phyloP scores from a whole-genome alignment of 2,888 invertebrate genomes.

The Volucella zonaria region DNA sequence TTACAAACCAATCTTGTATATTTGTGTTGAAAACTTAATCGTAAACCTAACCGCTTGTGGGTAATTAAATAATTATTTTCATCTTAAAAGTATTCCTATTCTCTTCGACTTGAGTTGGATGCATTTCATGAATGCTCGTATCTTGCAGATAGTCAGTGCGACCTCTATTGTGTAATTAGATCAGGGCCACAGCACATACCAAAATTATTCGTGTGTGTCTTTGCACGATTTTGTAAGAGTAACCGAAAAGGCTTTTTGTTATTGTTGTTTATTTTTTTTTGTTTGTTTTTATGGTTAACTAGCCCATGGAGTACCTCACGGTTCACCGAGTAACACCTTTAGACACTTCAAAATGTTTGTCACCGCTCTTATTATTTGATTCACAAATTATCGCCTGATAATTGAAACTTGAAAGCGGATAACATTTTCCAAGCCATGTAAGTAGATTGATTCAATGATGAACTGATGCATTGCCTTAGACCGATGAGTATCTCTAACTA shows the following conservation, averaged over 20 bases:
- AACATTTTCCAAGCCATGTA: too few species aligned
- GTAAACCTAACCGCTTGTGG: conserved; percentile 50
- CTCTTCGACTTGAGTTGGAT: conserved; percentile 6
- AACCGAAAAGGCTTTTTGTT: not conserved
- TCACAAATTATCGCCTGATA: too few species aligned
- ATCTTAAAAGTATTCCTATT: too few species aligned
- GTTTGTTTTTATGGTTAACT: too few species aligned
- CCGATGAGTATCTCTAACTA: too few species aligned
- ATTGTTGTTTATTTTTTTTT: not conserved
- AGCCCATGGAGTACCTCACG: too few species aligned
- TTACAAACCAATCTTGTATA: not conserved
- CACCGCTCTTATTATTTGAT: too few species aligned
- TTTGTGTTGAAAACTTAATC: conserved; percentile 55
- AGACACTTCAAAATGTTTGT: too few species aligned
- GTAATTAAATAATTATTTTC: conserved; percentile 63
- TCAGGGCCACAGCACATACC: conserved; percentile 40
- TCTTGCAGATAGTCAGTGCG: conserved; percentile 46
- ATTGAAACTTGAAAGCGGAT: too few species aligned
- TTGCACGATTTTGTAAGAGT: conserved; percentile 25
- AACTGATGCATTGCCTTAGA: too few species aligned
- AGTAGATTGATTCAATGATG: too few species aligned
- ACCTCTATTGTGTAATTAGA: conserved; percentile 61
- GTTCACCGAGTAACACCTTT: too few species aligned
- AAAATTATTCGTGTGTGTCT: not conserved
- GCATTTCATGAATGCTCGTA: conserved; percentile 39